These are phyloP conservation scores for Biston stratarius DNA, from an alignment of 2,888 invertebrate species.

Conservation along the genomic window DNA sequence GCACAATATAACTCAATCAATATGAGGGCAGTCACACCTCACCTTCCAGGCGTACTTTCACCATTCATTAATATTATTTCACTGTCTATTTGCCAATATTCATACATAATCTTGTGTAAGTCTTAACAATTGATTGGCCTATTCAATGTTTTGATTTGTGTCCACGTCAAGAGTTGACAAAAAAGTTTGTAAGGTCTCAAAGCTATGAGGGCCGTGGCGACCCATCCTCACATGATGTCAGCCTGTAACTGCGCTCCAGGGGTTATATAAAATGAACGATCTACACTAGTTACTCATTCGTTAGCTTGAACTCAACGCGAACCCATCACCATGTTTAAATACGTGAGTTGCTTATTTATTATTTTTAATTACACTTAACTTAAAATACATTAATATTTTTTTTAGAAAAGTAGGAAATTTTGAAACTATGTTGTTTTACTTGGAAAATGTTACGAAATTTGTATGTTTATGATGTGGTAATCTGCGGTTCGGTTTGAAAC, in stretches of 20 bases:
- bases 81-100: slow-evolving; percentile 22
- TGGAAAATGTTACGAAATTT: slow-evolving; percentile 56
- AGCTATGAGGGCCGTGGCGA: slow-evolving; percentile 57
- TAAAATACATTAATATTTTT: background rate
- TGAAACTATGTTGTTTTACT: slow-evolving; percentile 2
- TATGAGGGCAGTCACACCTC: slow-evolving; percentile 1
- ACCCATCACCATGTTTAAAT: slow-evolving; percentile 82
- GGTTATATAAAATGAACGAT: slow-evolving; percentile 80
- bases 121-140: slow-evolving; percentile 42
- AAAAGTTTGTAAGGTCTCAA: slow-evolving; percentile 62
- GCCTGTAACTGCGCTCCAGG: slow-evolving; percentile 73
- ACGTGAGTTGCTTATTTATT: slow-evolving; percentile 71
- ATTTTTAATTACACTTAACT: slow-evolving; percentile 45
- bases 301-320: slow-evolving; percentile 81
- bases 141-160: slow-evolving; percentile 52
- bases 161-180: slow-evolving; percentile 58
- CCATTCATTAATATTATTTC: slow-evolving; percentile 28
- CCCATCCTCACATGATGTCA: slow-evolving; percentile 79
- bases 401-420: background rate
- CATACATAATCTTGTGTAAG: slow-evolving; percentile 32
- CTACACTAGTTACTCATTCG: slow-evolving; percentile 81
- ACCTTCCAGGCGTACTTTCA: slow-evolving; percentile 24
- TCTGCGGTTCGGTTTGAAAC: slow-evolving; percentile 49
- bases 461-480: slow-evolving; percentile 44
- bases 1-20: background rate